Conservation (phyloP, 2,888 invertebrate genomes). For the Phania funesta region DNA sequence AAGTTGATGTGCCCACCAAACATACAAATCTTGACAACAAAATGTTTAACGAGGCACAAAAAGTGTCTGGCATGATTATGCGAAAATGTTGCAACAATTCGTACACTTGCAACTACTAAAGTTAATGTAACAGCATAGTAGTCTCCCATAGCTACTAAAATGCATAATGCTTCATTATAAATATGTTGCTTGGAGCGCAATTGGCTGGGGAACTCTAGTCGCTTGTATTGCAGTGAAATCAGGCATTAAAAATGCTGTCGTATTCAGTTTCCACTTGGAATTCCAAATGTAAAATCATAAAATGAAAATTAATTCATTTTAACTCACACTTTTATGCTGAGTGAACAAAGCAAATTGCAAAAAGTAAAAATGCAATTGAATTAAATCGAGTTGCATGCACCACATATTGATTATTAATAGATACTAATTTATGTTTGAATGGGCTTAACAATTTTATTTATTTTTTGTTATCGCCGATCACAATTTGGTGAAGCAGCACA, state of each 20-base stretch:
- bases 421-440: no score
- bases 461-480: no score
- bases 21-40: background rate
- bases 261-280: conserved; percentile 18
- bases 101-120: background rate
- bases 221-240: conserved; percentile 27
- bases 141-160: background rate
- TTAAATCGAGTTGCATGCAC: conserved; percentile 20
- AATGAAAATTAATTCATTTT: conserved; percentile 18
- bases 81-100: background rate
- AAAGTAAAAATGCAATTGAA: conserved; percentile 26
- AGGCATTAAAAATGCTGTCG: conserved; percentile 39
- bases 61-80: conserved; percentile 19
- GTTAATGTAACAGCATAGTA: background rate
- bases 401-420: conserved; percentile 20
- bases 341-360: background rate
- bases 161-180: conserved; percentile 1
- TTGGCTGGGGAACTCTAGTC: conserved; percentile 21
- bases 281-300: conserved; percentile 27
- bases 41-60: conserved; percentile 12
- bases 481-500: no score
- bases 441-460: no score
- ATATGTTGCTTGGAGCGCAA: background rate
- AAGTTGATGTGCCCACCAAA: no score
- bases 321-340: background rate